phyloP scores from a whole-genome alignment of 2,797 vertebrate genomes.

The Gastrophryne carolinensis region DNA sequence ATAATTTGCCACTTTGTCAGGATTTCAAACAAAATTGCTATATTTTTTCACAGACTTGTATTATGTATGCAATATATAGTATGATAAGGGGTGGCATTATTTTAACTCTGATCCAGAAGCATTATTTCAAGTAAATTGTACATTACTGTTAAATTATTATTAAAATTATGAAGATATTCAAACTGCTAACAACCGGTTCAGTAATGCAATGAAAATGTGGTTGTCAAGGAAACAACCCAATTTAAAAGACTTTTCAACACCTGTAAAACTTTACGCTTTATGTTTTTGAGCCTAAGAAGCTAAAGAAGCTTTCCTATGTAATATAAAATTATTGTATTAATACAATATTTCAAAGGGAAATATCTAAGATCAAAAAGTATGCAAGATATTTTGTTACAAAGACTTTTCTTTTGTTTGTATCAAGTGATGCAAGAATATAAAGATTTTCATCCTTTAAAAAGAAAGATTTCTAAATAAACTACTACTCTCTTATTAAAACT shows the following conservation, averaged over 20 bases:
- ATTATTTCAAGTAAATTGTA: slow-evolving; percentile 19
- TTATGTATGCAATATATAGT: background rate
- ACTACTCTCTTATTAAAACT: too few species aligned
- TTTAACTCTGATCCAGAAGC: background rate
- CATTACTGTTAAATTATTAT: slow-evolving; percentile 35
- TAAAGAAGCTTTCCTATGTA: slow-evolving; percentile 20
- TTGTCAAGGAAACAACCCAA: slow-evolving; percentile 50
- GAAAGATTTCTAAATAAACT: too few species aligned
- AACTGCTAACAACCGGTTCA: slow-evolving; percentile 24
- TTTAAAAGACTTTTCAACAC: slow-evolving; percentile 44
- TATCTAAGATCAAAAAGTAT: background rate
- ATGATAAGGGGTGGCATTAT: too few species aligned
- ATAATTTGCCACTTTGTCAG: background rate
- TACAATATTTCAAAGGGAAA: slow-evolving; percentile 17
- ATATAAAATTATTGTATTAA: background rate
- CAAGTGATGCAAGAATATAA: too few species aligned
- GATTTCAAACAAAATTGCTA: background rate
- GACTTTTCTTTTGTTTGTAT: too few species aligned
- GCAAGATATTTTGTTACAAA: background rate
- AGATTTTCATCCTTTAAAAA: too few species aligned
- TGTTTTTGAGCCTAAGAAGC: slow-evolving; percentile 28
- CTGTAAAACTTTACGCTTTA: slow-evolving; percentile 45
- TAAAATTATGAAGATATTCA: slow-evolving; percentile 41
- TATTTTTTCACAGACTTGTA: background rate
- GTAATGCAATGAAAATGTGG: slow-evolving; percentile 35